phyloP scores from a whole-genome alignment of 2,113 vertebrate genomes.

The Labrus mixtus region DNA sequence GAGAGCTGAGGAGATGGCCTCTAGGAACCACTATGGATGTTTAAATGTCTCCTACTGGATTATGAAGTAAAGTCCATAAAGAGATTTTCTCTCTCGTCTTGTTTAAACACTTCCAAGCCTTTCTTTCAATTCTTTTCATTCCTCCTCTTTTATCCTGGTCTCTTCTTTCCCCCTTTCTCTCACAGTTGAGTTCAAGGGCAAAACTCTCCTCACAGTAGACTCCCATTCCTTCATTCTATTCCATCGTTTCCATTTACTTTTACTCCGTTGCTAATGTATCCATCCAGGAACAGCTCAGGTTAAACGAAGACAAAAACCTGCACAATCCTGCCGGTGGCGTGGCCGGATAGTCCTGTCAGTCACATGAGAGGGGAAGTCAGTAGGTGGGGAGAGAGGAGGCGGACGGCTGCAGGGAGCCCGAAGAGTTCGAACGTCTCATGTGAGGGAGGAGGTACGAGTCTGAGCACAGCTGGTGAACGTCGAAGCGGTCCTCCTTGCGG shows the following conservation, averaged over 20 bases:
- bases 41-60: constrained; percentile 41
- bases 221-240: background rate
- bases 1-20: constrained; percentile 25
- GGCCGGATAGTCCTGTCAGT: constrained; percentile 51
- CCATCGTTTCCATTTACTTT: constrained; percentile 22
- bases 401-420: constrained; percentile 93
- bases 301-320: background rate
- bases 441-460: constrained; percentile 98
- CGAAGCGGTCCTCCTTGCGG: constrained; percentile 97
- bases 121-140: background rate
- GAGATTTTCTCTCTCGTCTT: constrained; percentile 19
- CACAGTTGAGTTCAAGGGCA: constrained; percentile 33
- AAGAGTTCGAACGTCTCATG: constrained; percentile 98
- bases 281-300: constrained; percentile 35
- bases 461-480: constrained; percentile 96
- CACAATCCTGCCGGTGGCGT: constrained; percentile 25
- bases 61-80: constrained; percentile 31
- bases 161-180: background rate
- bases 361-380: constrained; percentile 81
- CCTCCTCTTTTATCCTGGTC: constrained; percentile 7
- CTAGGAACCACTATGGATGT: constrained; percentile 24
- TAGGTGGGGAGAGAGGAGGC: constrained; percentile 91
- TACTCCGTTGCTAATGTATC: constrained; percentile 31
- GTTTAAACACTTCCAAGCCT: constrained; percentile 1
- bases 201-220: constrained; percentile 1